Evolutionary conservation across 2,888 invertebrate genomes (phyloP), one percentile per base, ranked within the genome.

Genomic region (Diarsia dahlii): DNA sequence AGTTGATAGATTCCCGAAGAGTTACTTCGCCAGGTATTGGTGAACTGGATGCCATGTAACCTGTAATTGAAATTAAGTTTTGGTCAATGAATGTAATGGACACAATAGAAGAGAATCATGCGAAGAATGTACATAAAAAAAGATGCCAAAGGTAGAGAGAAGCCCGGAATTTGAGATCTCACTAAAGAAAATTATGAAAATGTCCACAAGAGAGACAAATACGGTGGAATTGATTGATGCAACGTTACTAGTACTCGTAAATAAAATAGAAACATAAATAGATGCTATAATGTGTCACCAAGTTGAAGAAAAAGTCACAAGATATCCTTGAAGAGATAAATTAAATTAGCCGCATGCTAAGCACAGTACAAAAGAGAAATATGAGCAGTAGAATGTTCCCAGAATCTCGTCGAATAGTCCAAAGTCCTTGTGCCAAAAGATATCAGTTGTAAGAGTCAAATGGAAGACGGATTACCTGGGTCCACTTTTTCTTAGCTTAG

Each of bases 1-100:
- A 89, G 74, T 89, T 91, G 12, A 92, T 76, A 0, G 93, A 92
- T 56, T 89, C 88, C 5, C 94, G 90, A 67, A 91, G 90, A 5
- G 91, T 89, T 8, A 94, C 87, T 34, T 93, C 92, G 15, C 85
- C 91, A 4, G 94, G 87, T 50, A 92, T 77, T 0, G 94, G 89
- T 2, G 95, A 93, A 63, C 85, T 89, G 54, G 89, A 83, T 63
- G 89, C 90, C 81, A 91, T 84, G 82, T 92, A 95, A 48, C 93
- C 96, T 96, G 94, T 12, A 95, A 94, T 60, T 5, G 5, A 74
- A 13, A 74, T 46, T 15, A 20, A 23, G 1, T 39, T 10, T 58
- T 34, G 2, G 10, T 76, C n/a, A 58, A 45, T 39, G 18, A 10
- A 63, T 54, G 13, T 13, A 9, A 46, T 20, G 12, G 15, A 62